Evolutionary conservation across 2,888 invertebrate genomes (phyloP).

Genomic region (Malthinus flaveolus): DNA sequence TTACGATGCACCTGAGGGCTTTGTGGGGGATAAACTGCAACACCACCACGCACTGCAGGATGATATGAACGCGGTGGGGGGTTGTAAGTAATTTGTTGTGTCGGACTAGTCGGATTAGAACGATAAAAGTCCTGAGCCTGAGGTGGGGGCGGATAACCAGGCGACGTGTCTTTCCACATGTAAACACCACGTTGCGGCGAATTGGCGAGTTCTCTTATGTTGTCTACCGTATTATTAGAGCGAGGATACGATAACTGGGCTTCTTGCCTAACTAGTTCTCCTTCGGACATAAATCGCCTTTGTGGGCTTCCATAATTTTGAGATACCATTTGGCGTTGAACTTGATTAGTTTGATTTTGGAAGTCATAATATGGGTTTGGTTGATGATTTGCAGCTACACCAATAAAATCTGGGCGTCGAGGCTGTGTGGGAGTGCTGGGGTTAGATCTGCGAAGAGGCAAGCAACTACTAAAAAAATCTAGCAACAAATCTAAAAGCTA

Average conservation of each 20-base stretch:
- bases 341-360: constrained; percentile 48
- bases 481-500: constrained; percentile 32
- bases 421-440: constrained; percentile 91
- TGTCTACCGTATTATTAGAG: constrained; percentile 79
- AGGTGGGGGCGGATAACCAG: constrained; percentile 61
- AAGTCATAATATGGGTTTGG: constrained; percentile 50
- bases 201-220: constrained; percentile 85
- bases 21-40: constrained; percentile 66
- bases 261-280: constrained; percentile 75
- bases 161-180: constrained; percentile 79
- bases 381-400: constrained; percentile 56
- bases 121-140: constrained; percentile 51
- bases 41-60: constrained; percentile 67
- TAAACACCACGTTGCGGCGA: constrained; percentile 83
- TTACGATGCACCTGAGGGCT: constrained; percentile 63
- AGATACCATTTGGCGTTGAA: constrained; percentile 48
- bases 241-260: constrained; percentile 64
- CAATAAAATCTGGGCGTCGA: constrained; percentile 85
- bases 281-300: constrained; percentile 72
- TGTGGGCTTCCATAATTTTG: constrained; percentile 41
- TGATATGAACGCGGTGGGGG: constrained; percentile 60
- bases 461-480: constrained; percentile 42
- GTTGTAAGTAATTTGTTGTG: constrained; percentile 53
- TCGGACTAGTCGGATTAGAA: constrained; percentile 77
- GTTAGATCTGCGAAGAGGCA: constrained; percentile 74